These are phyloP conservation scores for Hydrolagus colliei DNA, from an alignment of 2,797 vertebrate genomes.

Conservation along the genomic window DNA sequence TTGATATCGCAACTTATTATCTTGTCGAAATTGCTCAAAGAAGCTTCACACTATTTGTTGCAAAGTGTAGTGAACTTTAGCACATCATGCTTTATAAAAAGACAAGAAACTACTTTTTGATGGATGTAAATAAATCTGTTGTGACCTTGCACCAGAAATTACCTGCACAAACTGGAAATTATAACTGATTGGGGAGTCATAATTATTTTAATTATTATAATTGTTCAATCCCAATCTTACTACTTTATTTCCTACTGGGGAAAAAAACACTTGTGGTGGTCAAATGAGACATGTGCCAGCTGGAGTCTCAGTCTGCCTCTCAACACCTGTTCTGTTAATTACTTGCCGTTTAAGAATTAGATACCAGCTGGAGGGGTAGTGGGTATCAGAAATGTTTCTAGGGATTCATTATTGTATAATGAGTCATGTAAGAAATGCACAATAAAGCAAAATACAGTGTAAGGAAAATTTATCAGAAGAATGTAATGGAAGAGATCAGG, in stretches of 20 bases:
- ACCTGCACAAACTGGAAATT: slow-evolving; percentile 45
- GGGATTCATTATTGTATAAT: slow-evolving; percentile 36
- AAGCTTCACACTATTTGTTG: too few species aligned
- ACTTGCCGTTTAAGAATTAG: slow-evolving; percentile 31
- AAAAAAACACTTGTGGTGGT: background rate
- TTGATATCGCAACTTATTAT: too few species aligned
- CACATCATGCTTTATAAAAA: too few species aligned
- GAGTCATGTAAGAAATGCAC: background rate
- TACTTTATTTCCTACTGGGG: background rate
- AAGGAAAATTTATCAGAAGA: background rate
- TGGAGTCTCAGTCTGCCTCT: slow-evolving; percentile 12
- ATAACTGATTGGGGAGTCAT: slow-evolving; percentile 48
- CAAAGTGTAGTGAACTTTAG: too few species aligned
- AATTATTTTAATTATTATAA: slow-evolving; percentile 53
- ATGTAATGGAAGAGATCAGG: background rate
- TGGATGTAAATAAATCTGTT: background rate
- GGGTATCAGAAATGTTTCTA: background rate
- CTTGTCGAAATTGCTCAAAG: too few species aligned
- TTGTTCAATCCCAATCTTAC: slow-evolving; percentile 43
- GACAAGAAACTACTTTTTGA: background rate
- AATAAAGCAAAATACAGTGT: fast-evolving
- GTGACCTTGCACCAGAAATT: slow-evolving; percentile 31
- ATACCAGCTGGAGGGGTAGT: slow-evolving; percentile 35
- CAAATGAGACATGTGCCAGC: background rate
- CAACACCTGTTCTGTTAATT: slow-evolving; percentile 34